A percentile compares a stretch with the other conserved stretches of the same genome.
phyloP scores from a whole-genome alignment of 2,888 invertebrate species.

The Didymodactylos carnosus region DNA sequence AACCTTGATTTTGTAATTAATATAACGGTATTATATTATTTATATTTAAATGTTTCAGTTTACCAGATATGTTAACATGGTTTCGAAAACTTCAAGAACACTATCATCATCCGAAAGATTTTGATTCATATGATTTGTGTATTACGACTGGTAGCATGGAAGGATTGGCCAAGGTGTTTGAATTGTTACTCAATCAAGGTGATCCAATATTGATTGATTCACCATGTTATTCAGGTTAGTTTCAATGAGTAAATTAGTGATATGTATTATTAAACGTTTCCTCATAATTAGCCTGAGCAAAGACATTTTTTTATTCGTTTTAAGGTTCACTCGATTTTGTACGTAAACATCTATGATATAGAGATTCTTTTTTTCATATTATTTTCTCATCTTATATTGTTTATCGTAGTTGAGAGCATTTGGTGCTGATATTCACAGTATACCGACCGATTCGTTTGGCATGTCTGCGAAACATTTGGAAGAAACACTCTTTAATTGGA shows the following conservation, averaged over 20 bases:
- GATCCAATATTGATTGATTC: slow-evolving; percentile 51
- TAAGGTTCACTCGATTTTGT: background rate
- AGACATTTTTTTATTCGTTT: slow-evolving; percentile 15
- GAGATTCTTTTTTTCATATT: background rate
- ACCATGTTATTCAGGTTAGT: slow-evolving; percentile 51
- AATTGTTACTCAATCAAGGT: slow-evolving; percentile 49
- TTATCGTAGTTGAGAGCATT: slow-evolving; percentile 54
- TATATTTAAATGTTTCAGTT: slow-evolving; percentile 17
- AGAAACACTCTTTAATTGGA: slow-evolving; percentile 38
- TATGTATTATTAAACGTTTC: slow-evolving; percentile 41
- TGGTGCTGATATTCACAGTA: slow-evolving; percentile 45
- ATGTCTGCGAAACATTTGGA: slow-evolving; percentile 45
- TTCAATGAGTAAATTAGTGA: too few species aligned
- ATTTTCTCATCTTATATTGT: slow-evolving; percentile 20
- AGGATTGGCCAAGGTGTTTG: slow-evolving; percentile 52
- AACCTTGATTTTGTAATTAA: background rate
- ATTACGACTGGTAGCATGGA: slow-evolving; percentile 58
- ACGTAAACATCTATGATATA: background rate
- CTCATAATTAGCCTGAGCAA: background rate
- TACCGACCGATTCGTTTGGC: slow-evolving; percentile 51
- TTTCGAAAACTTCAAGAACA: slow-evolving; percentile 46
- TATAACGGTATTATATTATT: background rate
- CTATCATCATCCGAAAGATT: slow-evolving; percentile 47
- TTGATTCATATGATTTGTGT: slow-evolving; percentile 39
- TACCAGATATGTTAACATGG: slow-evolving; percentile 31